These are phyloP conservation scores for Coreoperca whiteheadi DNA, from an alignment of 2,113 vertebrate genomes.

Conservation along the genomic window DNA sequence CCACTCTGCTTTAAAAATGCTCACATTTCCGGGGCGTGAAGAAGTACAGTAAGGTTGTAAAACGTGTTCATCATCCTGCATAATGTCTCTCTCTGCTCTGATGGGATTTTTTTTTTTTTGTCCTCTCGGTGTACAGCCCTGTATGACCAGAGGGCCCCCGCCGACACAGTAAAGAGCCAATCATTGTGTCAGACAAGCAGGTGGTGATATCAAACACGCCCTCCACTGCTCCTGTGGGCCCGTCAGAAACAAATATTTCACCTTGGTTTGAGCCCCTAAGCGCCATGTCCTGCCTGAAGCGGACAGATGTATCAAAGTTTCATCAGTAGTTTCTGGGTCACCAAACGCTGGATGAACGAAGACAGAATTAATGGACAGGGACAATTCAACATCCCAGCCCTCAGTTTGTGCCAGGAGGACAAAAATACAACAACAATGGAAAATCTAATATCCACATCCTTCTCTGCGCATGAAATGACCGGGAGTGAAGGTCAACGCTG, in stretches of 20 bases:
- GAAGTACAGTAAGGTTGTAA: conserved; percentile 12
- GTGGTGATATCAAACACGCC: not conserved
- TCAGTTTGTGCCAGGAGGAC: conserved; percentile 17
- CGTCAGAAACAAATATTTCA: conserved; percentile 22
- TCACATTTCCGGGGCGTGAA: conserved; percentile 9
- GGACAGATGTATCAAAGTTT: not conserved
- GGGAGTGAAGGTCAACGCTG: not conserved
- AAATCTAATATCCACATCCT: conserved; percentile 12
- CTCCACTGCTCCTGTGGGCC: not conserved
- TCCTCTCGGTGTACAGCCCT: not conserved
- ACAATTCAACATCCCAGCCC: not conserved
- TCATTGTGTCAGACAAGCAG: conserved; percentile 23
- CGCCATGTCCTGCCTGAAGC: not conserved
- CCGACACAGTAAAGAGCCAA: conserved; percentile 13
- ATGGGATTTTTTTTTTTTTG: not conserved
- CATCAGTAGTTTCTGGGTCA: conserved; percentile 9
- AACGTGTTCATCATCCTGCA: conserved; percentile 28
- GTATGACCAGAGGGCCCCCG: conserved; percentile 28
- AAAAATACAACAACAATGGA: conserved; percentile 1
- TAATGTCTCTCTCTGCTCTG: conserved; percentile 41
- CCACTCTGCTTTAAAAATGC: conserved; percentile 29
- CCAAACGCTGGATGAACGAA: not conserved
- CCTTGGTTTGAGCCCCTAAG: conserved; percentile 14
- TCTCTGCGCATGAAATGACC: not conserved
- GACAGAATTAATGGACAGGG: not conserved